These are phyloP conservation scores for Oophaga sylvatica DNA, from an alignment of 2,797 vertebrate genomes.

Conservation along the genomic window DNA sequence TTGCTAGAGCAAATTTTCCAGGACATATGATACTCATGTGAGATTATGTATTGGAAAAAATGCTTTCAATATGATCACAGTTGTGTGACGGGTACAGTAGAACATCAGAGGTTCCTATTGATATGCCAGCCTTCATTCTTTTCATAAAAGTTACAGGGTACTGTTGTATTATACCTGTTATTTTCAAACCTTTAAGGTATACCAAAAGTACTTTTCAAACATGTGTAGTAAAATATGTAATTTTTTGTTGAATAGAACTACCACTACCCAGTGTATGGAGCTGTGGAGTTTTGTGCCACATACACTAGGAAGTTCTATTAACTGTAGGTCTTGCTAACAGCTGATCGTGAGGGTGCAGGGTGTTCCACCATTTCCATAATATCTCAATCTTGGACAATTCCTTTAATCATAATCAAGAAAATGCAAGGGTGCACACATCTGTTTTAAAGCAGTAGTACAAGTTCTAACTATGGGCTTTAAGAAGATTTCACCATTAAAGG, in stretches of 20 bases:
- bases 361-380: too few species aligned
- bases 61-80: slow-evolving; percentile 17
- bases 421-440: too few species aligned
- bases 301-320: too few species aligned
- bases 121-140: not conserved
- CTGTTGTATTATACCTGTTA: not conserved
- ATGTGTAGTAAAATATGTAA: not conserved
- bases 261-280: too few species aligned
- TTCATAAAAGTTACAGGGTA: not conserved
- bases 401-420: too few species aligned
- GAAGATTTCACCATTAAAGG: too few species aligned
- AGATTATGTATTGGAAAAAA: slow-evolving; percentile 28
- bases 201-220: not conserved
- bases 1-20: slow-evolving; percentile 27
- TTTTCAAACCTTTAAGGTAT: not conserved
- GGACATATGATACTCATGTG: slow-evolving; percentile 41
- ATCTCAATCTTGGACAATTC: too few species aligned
- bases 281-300: too few species aligned
- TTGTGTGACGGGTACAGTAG: slow-evolving; percentile 12
- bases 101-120: not conserved
- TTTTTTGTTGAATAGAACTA: not conserved
- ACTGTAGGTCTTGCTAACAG: too few species aligned
- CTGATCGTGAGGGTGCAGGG: too few species aligned
- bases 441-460: too few species aligned
- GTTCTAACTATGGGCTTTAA: too few species aligned